A percentile compares a stretch with the other conserved stretches of the same genome.
Evolutionary conservation across 2,113 vertebrate genomes (phyloP).

Genomic region (Thamnophis sirtalis): DNA sequence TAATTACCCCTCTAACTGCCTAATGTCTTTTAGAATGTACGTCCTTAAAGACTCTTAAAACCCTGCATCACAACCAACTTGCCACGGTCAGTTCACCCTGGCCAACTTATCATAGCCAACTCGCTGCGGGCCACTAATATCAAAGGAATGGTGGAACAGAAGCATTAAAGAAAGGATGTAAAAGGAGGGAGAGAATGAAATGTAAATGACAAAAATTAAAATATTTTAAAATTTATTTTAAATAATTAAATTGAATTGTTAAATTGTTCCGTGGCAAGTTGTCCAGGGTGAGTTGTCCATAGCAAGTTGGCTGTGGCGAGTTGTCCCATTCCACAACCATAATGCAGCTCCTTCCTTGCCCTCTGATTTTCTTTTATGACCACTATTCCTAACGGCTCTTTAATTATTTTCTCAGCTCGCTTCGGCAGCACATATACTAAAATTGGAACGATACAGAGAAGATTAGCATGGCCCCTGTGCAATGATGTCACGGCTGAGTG

Average conservation of each 20-base stretch:
- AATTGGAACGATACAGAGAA: too few relatives aligned
- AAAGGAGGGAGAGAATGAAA: neutral
- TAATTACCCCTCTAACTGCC: neutral
- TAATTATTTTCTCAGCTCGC: neutral
- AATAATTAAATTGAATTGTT: neutral
- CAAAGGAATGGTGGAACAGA: neutral
- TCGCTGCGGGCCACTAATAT: neutral
- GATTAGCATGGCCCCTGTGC: too few relatives aligned
- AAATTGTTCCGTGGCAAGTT: neutral
- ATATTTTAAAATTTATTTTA: neutral
- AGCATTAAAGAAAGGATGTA: neutral
- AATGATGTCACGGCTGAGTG: neutral
- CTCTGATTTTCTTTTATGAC: neutral
- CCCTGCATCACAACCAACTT: neutral
- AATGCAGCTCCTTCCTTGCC: neutral
- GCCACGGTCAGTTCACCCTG: too few relatives aligned
- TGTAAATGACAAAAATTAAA: neutral
- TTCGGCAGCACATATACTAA: too few relatives aligned
- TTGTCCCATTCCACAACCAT: neutral
- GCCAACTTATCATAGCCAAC: neutral
- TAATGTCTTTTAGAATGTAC: neutral
- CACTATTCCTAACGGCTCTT: neutral
- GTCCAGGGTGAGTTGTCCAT: too few relatives aligned
- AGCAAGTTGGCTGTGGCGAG: too few relatives aligned
- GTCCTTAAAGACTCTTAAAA: neutral